Evolutionary conservation across 2,888 invertebrate genomes (phyloP), one percentile per base, ranked within the genome.

Genomic region (Iselma pallidipennis): DNA sequence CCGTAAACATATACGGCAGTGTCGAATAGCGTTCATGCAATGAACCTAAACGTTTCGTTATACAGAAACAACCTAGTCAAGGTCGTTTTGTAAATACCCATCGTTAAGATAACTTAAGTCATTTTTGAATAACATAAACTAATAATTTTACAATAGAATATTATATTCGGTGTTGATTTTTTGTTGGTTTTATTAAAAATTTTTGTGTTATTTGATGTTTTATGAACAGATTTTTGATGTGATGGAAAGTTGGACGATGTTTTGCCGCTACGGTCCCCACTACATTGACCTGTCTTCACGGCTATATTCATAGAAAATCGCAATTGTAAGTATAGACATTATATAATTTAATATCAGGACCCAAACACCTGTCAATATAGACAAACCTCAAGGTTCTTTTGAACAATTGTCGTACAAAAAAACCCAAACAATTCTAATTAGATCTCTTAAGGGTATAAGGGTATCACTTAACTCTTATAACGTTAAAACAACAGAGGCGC

Each of bases 151-250:
- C 12, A 45, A 12, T 5, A n/a, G 12, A 10, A 45, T 4, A 12
- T 2, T 4, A 12, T 10, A n/a, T 1, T n/a, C n/a, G 4, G 45
- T 45, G 21, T 23, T 45, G 21, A 5, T 45, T 21, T 4, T 23
- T n/a, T 21, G 12, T 23, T 45, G 6, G n/a, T 23, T 21, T 23
- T 12, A 2, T 23, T 1, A n/a, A 23, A 21, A 59, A 61, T 72
- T 73, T 67, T 57, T 61, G 73, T 71, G 76, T 69, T 76, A 77
- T 77, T 76, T 57, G 70, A 71, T 59, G 73, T 73, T 73, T 76
- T 75, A 61, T 66, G 65, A 76, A 75, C 79, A 79, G 78, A 78
- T 78, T 80, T 78, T 76, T 75, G 69, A 69, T 69, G 72, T 74
- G 76, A 77, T 75, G 77, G 76, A 78, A 78, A 77, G 77, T 76